These are phyloP conservation scores for Microtus richardsoni DNA, from an alignment of 2,113 vertebrate genomes.

Conservation along the genomic window DNA sequence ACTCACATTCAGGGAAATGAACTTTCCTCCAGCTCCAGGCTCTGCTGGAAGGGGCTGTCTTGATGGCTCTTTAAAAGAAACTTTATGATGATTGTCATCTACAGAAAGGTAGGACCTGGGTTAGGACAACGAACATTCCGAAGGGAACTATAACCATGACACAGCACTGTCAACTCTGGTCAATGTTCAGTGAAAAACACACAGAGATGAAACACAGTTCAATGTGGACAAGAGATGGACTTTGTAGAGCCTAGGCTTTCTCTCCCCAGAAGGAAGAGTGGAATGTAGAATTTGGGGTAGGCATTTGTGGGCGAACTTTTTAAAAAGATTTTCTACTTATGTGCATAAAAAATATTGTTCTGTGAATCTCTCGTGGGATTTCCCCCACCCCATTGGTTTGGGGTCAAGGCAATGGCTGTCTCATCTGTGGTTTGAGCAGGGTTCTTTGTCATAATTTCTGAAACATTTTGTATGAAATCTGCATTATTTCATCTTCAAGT, in stretches of 20 bases:
- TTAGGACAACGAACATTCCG: background rate
- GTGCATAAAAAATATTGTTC: no score
- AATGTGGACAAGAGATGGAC: background rate
- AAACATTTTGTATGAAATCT: conserved; percentile 1
- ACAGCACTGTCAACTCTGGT: background rate
- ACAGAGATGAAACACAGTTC: background rate
- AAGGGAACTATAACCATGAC: background rate
- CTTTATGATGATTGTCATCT: background rate
- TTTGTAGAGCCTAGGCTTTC: conserved; percentile 3
- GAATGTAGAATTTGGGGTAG: no score
- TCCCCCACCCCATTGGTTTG: background rate
- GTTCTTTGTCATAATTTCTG: background rate
- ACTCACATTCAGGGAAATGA: background rate
- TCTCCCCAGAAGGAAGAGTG: background rate
- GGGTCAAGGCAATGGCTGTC: background rate
- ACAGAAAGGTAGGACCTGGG: background rate
- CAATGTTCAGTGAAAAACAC: background rate
- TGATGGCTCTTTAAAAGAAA: background rate
- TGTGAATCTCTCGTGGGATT: background rate
- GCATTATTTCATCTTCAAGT: background rate
- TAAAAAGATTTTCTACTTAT: background rate
- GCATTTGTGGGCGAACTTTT: background rate
- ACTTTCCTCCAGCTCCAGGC: background rate
- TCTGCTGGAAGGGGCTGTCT: background rate
- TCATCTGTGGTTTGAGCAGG: background rate